phyloP scores from a whole-genome alignment of 1,140 invertebrate genomes.

The Ctenoplectra terminalis region DNA sequence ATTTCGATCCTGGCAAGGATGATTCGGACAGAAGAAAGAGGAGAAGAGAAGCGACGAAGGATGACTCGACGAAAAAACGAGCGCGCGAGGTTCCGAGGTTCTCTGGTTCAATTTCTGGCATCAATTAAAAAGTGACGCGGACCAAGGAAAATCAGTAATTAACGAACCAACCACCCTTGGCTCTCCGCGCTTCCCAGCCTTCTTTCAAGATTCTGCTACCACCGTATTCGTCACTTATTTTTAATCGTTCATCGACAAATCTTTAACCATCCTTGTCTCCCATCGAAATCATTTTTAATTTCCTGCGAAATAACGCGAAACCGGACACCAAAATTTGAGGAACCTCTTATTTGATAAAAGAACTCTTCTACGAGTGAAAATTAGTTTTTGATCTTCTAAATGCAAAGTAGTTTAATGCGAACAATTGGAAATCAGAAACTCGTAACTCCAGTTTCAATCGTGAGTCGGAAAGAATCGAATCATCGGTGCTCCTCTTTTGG shows the following conservation, averaged over 20 bases:
- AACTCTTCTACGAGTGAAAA: neutral
- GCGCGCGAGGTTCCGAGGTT: conserved; percentile 51
- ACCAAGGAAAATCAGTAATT: conserved; percentile 83
- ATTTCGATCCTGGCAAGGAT: conserved; percentile 64
- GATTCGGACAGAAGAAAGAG: conserved; percentile 57
- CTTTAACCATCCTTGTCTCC: neutral
- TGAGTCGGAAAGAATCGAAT: neutral
- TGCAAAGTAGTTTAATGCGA: neutral
- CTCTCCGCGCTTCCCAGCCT: conserved; percentile 27
- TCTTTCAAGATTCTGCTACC: conserved; percentile 51
- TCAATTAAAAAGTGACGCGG: conserved; percentile 83
- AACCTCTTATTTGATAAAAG: neutral
- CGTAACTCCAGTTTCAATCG: too few species aligned
- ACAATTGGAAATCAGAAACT: too few species aligned
- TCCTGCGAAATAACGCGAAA: neutral
- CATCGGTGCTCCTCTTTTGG: neutral
- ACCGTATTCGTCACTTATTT: conserved; percentile 60
- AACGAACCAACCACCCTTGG: conserved; percentile 72
- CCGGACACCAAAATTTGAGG: too few species aligned
- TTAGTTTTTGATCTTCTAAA: neutral
- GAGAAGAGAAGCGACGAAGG: conserved; percentile 52
- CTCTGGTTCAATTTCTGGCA: conserved; percentile 81
- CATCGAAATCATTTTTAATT: neutral
- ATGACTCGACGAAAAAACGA: conserved; percentile 77
- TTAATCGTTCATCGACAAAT: conserved; percentile 59